Evolutionary conservation across 2,888 invertebrate species (phyloP), one percentile per base, ranked within the genome.

Genomic region (Acanthosepion lycidas): DNA sequence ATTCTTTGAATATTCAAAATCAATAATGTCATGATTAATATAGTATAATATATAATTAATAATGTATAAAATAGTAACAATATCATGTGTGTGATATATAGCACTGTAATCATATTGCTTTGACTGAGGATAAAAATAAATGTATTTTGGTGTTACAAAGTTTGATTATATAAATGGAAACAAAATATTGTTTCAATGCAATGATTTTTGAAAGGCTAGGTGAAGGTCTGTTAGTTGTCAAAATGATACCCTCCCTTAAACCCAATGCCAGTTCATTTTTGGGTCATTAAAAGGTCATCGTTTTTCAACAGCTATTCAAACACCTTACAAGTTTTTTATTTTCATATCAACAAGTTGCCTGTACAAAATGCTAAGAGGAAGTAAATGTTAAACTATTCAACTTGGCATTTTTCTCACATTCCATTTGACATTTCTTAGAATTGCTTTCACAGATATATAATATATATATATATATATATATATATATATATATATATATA

Each of bases 301-400:
- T 78, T 78, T 78, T 78, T 78, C 28, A 78, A 78, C 28, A 78
- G n/a, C 78, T 78, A 78, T 78, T 78, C n/a, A 78, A 2, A 0
- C 42, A n/a, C 9, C 78, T 12, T 12, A 28, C 23, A 59, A 23
- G 4, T n/a, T 78, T n/a, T 78, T 78, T 78, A 8, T 78, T 9
- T 2, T 78, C n/a, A 78, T n/a, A 28, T 78, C 28, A 78, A 78
- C 78, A 78, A 78, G 78, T 28, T 78, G 78, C 78, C 4, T 6
- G 59, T 23, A 78, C n/a, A n/a, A 78, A n/a, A 78, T 78, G 78
- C 78, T 28, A 78, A 78, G 78, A 78, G 78, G 78, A 78, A 78
- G n/a, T 78, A 78, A 78, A 78, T 78, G 78, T 78, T 78, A 78
- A 78, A 78, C n/a, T 59, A 59, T 59, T 59, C 59, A 64, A 78